Percentiles rank a stretch among this genome's conserved stretches.
Evolutionary conservation across 2,113 vertebrate genomes (phyloP).

Genomic region (Budorcas taxicolor): DNA sequence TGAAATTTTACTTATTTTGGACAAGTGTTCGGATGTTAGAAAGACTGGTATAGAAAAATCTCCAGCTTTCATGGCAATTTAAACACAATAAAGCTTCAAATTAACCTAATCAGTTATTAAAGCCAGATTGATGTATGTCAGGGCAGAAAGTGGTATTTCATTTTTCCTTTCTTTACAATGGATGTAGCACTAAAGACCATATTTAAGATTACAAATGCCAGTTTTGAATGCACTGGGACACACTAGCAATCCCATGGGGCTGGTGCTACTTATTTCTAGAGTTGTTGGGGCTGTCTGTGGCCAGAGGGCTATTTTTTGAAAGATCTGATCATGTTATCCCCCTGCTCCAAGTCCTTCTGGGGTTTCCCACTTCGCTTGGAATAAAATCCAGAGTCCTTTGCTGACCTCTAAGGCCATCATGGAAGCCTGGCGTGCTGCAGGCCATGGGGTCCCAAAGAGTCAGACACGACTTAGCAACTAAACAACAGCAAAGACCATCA

Average conservation of each 20-base stretch:
- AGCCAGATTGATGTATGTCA: background rate
- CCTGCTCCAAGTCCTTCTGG: background rate
- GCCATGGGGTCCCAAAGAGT: background rate
- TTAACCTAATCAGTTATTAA: background rate
- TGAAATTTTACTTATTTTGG: background rate
- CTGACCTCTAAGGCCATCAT: background rate
- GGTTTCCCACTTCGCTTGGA: background rate
- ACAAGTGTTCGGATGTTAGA: background rate
- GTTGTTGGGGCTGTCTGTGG: background rate
- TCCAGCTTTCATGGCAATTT: background rate
- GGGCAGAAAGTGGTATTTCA: background rate
- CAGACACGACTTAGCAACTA: accelerated
- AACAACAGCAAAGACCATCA: background rate
- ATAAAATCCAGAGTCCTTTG: background rate
- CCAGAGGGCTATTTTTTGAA: background rate
- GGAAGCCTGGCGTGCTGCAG: background rate
- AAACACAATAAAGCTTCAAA: background rate
- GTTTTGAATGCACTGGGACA: background rate
- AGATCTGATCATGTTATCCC: background rate
- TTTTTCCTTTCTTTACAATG: background rate
- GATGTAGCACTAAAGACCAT: background rate
- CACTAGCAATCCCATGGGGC: background rate
- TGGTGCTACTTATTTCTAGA: background rate
- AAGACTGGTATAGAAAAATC: background rate
- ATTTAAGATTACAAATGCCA: background rate